These are phyloP conservation scores for Excalfactoria chinensis DNA, from an alignment of 2,113 vertebrate species.

Conservation along the genomic window DNA sequence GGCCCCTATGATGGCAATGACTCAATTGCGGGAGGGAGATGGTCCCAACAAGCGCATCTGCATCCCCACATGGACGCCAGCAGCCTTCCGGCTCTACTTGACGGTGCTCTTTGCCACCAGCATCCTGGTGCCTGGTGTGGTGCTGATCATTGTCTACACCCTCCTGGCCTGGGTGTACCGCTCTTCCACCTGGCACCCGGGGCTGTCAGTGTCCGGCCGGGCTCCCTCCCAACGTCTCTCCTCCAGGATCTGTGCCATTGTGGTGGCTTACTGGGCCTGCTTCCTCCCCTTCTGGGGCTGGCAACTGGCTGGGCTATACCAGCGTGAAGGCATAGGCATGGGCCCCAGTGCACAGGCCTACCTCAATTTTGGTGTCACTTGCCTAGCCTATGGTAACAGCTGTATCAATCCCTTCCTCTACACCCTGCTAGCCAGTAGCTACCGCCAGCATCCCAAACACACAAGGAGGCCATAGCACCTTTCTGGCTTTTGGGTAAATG, in stretches of 20 bases:
- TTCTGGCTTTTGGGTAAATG: neutral
- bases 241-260: constrained; percentile 82
- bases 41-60: constrained; percentile 82
- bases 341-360: constrained; percentile 79
- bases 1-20: constrained; percentile 88
- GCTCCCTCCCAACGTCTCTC: constrained; percentile 76
- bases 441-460: constrained; percentile 34
- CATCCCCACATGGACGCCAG: constrained; percentile 82
- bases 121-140: constrained; percentile 77
- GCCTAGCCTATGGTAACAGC: constrained; percentile 88
- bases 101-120: constrained; percentile 83
- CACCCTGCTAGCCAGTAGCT: constrained; percentile 83
- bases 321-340: constrained; percentile 69
- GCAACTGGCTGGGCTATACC: constrained; percentile 84
- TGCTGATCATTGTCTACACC: constrained; percentile 78
- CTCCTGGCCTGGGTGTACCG: constrained; percentile 75
- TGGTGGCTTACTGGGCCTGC: constrained; percentile 86
- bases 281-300: constrained; percentile 91
- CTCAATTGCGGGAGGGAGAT: constrained; percentile 75
- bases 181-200: neutral
- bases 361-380: constrained; percentile 87
- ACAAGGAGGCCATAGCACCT: neutral
- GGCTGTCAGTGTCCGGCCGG: neutral
- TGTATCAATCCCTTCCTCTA: constrained; percentile 88
- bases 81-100: constrained; percentile 83